Base-by-base conservation (phyloP, 2,113 vertebrate species). In the Verasper variegatus region DNA sequence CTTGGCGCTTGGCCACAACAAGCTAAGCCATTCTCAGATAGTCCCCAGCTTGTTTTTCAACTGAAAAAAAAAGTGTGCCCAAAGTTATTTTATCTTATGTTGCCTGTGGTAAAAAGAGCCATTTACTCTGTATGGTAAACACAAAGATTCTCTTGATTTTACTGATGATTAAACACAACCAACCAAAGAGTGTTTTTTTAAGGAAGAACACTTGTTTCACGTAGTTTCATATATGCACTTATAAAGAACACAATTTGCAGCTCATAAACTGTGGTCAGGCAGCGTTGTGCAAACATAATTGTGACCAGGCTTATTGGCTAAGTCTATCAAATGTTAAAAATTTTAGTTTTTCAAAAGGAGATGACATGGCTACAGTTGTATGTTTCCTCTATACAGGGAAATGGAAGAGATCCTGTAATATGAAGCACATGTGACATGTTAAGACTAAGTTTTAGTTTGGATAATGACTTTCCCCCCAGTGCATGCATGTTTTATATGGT, bases 1-100 rank as follows among this genome's bases (percentile, higher is more conserved):
- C 88, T 90, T 94, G 94, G 93, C 91, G 47, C 76, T 55, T 49
- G 85, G 92, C 92, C 93, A 93, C 91, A 91, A 92, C 90, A 93
- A 93, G 92, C 92, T 93, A 75, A 92, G 85, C 80, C 88, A 93
- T 93, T 92, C 88, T 88, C 89, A 91, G 91, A 95, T 94, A 92
- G 90, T 91, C 90, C 71, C 83, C 81, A 80, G 92, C 87, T 91
- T 94, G 91, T 92, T 93, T 92, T 91, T 87, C 76, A 84, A 86
- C 86, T 80, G 76, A 76, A 92, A 75, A 88, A 31, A 73, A 88
- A 89, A 91, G 82, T 91, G 91, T 86, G 78, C 80, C 81, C 81
- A 74, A 76, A 89, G 91, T 90, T 92, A 90, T 92, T 94, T 92
- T 86, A 93, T 94, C 88, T 90, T 67, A 68, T 79, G 76, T 83